Evolutionary conservation across 2,797 vertebrate genomes (phyloP).

Genomic region (Alexandromys oeconomus): DNA sequence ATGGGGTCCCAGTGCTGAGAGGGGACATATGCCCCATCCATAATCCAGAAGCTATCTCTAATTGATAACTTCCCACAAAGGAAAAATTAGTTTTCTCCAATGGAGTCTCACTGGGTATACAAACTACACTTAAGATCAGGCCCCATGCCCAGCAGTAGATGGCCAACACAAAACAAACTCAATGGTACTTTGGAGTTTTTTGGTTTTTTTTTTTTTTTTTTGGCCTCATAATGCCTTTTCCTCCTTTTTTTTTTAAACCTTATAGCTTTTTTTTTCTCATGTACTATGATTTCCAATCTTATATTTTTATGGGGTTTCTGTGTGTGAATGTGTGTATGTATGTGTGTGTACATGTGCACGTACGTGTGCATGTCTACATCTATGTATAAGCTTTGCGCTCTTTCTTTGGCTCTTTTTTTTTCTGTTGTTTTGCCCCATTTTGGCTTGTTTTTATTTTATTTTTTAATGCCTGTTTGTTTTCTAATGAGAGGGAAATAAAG

Average conservation of each 20-base stretch:
- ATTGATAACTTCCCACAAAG: background rate
- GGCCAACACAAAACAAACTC: background rate
- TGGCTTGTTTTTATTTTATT: background rate
- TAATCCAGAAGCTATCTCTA: background rate
- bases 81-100: background rate
- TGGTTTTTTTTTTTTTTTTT: background rate
- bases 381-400: background rate
- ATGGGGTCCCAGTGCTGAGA: background rate
- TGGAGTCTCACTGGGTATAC: background rate
- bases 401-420: background rate
- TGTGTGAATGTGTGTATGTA: too few relatives aligned
- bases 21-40: background rate
- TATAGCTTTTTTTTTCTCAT: background rate
- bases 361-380: background rate
- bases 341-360: background rate
- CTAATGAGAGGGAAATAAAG: background rate
- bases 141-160: background rate
- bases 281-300: background rate
- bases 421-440: background rate
- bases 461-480: background rate
- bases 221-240: background rate
- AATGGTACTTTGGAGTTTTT: background rate
- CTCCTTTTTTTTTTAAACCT: background rate
- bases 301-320: background rate
- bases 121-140: background rate